A percentile compares a stretch with the other conserved stretches of the same genome.
phyloP scores from a whole-genome alignment of 2,113 vertebrate species.

The Choloepus hoffmanni region DNA sequence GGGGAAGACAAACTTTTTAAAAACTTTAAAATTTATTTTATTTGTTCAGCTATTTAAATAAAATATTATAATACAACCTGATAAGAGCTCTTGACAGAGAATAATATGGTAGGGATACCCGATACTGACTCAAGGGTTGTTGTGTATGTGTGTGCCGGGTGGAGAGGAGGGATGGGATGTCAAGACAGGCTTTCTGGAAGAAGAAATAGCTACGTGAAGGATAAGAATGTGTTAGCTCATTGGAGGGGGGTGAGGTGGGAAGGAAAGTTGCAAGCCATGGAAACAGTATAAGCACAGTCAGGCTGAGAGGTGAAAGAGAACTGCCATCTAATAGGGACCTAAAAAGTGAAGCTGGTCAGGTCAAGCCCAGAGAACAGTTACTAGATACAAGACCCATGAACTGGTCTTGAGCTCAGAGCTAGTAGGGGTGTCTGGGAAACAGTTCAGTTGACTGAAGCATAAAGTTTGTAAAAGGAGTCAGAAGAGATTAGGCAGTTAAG shows the following conservation, averaged over 20 bases:
- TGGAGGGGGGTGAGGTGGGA: not conserved
- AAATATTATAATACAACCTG: not conserved
- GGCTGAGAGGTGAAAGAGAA: not conserved
- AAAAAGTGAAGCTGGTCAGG: not conserved
- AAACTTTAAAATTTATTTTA: conserved; percentile 4
- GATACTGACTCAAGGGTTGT: not conserved
- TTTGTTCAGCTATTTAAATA: conserved; percentile 49
- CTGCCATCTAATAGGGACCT: not conserved
- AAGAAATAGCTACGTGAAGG: not conserved
- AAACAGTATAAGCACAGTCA: not conserved
- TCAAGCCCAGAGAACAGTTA: not conserved
- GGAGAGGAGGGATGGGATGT: not conserved
- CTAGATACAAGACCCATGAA: too few relatives aligned
- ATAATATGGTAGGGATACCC: not conserved
- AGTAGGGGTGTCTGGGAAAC: not conserved
- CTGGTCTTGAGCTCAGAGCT: not conserved
- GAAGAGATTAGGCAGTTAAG: not conserved
- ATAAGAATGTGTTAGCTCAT: too few relatives aligned
- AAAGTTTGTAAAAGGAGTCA: not conserved
- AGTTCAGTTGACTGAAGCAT: not conserved
- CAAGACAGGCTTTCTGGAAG: not conserved
- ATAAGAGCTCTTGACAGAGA: not conserved
- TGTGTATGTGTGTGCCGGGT: not conserved
- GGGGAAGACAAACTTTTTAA: not conserved
- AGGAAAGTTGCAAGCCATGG: not conserved